phyloP scores from a whole-genome alignment of 2,797 vertebrate species.

The Neostethus bicornis region DNA sequence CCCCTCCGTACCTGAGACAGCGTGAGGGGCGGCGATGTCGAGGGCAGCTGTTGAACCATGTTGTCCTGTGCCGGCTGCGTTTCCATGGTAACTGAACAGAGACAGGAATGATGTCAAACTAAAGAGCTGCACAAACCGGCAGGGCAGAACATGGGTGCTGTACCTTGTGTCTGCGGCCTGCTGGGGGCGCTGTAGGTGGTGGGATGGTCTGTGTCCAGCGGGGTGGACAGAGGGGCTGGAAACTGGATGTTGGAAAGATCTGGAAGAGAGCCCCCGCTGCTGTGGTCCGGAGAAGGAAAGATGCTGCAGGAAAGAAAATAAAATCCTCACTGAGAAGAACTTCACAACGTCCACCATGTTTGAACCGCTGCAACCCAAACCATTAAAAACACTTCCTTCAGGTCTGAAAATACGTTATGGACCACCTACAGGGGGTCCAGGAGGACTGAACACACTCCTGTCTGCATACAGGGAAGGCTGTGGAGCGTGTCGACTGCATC shows the following conservation, averaged over 20 bases:
- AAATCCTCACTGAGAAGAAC: slow-evolving; percentile 1
- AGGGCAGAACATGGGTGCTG: slow-evolving; percentile 8
- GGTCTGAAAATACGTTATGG: no score
- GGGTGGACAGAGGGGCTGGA: slow-evolving; percentile 92
- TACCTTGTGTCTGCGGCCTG: slow-evolving; percentile 84
- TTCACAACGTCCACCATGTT: slow-evolving; percentile 29
- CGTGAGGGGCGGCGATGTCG: slow-evolving; percentile 84
- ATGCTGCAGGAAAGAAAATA: slow-evolving; percentile 79
- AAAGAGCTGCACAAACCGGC: background rate
- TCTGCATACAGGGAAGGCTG: no score
- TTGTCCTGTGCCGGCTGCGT: slow-evolving; percentile 81
- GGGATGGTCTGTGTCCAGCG: slow-evolving; percentile 87
- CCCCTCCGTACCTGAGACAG: slow-evolving; percentile 84
- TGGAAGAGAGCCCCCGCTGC: slow-evolving; percentile 93
- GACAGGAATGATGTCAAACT: slow-evolving; percentile 7
- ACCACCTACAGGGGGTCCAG: no score
- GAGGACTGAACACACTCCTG: no score
- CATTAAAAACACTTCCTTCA: no score
- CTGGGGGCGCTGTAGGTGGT: slow-evolving; percentile 82
- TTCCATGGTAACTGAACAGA: slow-evolving; percentile 71
- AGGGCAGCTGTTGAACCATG: slow-evolving; percentile 84
- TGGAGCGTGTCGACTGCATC: no score
- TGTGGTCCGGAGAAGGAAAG: slow-evolving; percentile 92
- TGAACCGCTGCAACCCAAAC: slow-evolving; percentile 22
- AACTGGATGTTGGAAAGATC: slow-evolving; percentile 98